Evolutionary conservation across 2,797 vertebrate species (phyloP).

Genomic region (Sus cebifrons): DNA sequence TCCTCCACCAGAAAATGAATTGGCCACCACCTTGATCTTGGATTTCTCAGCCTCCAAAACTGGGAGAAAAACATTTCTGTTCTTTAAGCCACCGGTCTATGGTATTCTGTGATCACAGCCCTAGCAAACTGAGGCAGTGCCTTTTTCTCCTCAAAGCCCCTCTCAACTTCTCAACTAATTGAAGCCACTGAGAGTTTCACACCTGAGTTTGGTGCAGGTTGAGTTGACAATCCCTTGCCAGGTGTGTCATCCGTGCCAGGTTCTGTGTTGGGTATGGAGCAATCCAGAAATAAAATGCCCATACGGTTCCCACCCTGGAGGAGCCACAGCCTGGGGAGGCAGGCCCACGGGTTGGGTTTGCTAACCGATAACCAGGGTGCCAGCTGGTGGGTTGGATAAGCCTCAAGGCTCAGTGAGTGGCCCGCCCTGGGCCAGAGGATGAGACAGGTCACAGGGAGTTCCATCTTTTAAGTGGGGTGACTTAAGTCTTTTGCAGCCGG

Average conservation of each 20-base stretch:
- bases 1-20: not conserved
- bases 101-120: not conserved
- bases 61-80: not conserved
- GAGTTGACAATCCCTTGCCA: not conserved
- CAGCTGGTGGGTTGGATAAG: not conserved
- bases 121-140: not conserved
- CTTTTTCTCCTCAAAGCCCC: not conserved
- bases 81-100: not conserved
- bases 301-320: not conserved
- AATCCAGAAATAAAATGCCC: not conserved
- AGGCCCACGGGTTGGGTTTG: not conserved
- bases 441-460: not conserved
- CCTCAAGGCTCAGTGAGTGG: not conserved
- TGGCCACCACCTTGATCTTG: not conserved
- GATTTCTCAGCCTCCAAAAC: not conserved
- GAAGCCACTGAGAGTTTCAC: not conserved
- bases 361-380: not conserved
- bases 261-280: not conserved
- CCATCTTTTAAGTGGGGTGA: not conserved
- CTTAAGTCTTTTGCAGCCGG: not conserved
- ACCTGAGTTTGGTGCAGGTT: not conserved
- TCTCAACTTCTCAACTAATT: not conserved
- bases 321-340: not conserved
- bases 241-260: not conserved
- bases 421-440: not conserved